Base-by-base conservation (phyloP, 2,888 invertebrate genomes). In the Microctonus brassicae region DNA sequence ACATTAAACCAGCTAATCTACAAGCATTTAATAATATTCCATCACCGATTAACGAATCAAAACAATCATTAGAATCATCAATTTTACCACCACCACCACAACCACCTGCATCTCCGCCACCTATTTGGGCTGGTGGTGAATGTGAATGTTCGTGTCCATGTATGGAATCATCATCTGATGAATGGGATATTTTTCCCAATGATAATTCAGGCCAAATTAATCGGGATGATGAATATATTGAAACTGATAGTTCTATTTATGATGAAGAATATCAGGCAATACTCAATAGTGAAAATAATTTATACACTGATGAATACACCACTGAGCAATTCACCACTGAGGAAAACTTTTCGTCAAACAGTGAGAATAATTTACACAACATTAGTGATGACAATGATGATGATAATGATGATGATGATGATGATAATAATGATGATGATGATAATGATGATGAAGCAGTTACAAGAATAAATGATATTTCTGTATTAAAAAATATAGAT, bases 131-230 rank as follows among this genome's bases (percentile, higher is more conserved):
- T 75, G 93, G 93, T 60, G 93, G 93, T 53, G 92, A 91, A 81
- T 94, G 94, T 85, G 92, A 93, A 83, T 94, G 94, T 85, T 92
- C 92, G 13, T 94, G 94, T 84, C 94, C 94, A 39, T 90, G 91
- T 83, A 91, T 93, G 86, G 90, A 90, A 73, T 85, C 81, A 2
- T 78, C 79, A 0, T 82, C 87, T 76, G 87, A 85, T 73, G 83
- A 85, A 63, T 84, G 80, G 81, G 83, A 83, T 75, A 80, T 74
- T 61, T 80, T 83, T 74, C 78, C 83, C 70, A 76, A 70, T 10
- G 73, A 73, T 33, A 73, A 73, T 52, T 17, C 7, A 17, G 66
- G 74, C 58, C 60, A 13, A 26, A 55, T 60, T 1, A 71, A 60
- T 62, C 73, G 65, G 58, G 76, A 73, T 29, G 71, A 29, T n/a